Percentiles rank a stretch among this genome's conserved stretches.
Evolutionary conservation across 2,797 vertebrate species (phyloP).

Genomic region (Channa striata): DNA sequence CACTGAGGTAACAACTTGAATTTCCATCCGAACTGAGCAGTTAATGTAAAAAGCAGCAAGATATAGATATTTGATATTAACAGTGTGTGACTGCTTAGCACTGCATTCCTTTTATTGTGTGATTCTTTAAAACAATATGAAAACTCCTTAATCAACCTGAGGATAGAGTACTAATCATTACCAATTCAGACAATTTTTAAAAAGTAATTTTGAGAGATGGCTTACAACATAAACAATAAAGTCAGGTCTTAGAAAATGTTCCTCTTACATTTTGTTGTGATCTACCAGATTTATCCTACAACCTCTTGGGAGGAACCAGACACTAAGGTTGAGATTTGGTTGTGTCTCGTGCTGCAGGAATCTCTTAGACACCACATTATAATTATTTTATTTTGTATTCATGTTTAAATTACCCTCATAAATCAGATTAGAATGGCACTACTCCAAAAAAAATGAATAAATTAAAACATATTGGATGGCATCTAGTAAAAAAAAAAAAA

Average conservation of each 20-base stretch:
- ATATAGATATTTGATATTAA: not conserved
- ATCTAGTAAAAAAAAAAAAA: not conserved
- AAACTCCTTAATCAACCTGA: not conserved
- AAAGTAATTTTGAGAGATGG: too few relatives aligned
- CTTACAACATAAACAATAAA: not conserved
- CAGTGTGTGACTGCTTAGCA: constrained; percentile 15
- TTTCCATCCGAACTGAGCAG: constrained; percentile 9
- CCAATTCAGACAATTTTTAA: not conserved
- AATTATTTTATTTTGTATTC: not conserved
- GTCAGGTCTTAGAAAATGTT: not conserved
- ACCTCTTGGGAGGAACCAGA: too few relatives aligned
- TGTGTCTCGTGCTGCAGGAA: not conserved
- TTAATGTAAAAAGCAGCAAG: not conserved
- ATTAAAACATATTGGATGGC: not conserved
- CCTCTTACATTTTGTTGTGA: not conserved
- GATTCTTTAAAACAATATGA: constrained; percentile 7
- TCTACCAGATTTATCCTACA: too few relatives aligned
- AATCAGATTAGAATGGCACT: not conserved
- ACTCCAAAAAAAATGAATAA: not conserved
- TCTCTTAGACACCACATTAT: not conserved
- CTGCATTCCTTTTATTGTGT: not conserved
- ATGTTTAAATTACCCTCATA: not conserved
- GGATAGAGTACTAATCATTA: not conserved
- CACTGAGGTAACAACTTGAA: constrained; percentile 18
- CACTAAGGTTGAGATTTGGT: not conserved